A percentile compares a stretch with the other conserved stretches of the same genome.
phyloP scores from a whole-genome alignment of 2,888 invertebrate species.

The Coelopa pilipes region DNA sequence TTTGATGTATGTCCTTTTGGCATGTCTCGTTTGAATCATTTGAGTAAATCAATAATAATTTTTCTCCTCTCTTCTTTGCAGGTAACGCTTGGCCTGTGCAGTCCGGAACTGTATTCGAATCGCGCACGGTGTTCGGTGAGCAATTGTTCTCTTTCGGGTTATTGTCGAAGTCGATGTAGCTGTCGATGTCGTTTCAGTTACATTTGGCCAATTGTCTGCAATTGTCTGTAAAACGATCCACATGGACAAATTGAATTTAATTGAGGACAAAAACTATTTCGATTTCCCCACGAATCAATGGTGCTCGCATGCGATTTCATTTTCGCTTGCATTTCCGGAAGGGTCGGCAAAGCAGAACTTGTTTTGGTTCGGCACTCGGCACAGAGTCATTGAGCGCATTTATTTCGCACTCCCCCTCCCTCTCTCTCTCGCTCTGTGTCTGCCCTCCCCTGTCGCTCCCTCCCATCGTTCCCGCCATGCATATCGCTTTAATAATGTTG shows the following conservation, averaged over 20 bases:
- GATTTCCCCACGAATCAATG: neutral
- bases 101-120: neutral
- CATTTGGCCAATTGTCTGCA: too few relatives aligned
- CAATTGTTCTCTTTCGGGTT: neutral
- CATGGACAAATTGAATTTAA: conserved; percentile 47
- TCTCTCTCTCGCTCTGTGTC: neutral
- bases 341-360: conserved; percentile 11
- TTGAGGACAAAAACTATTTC: conserved; percentile 49
- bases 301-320: neutral
- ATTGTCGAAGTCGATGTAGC: too few relatives aligned
- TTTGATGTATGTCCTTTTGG: too few relatives aligned
- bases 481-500: conserved; percentile 43
- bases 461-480: conserved; percentile 42
- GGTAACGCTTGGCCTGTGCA: conserved; percentile 15
- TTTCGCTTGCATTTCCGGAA: neutral
- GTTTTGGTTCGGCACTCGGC: neutral
- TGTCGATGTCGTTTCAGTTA: too few relatives aligned
- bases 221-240: too few relatives aligned
- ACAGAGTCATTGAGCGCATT: neutral
- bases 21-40: too few relatives aligned
- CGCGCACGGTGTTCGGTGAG: neutral
- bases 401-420: neutral
- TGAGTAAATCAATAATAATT: too few relatives aligned
- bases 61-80: conserved; percentile 5
- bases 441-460: neutral